These are phyloP conservation scores for Protophormia terraenovae DNA, from an alignment of 2,888 invertebrate species.

Conservation along the genomic window DNA sequence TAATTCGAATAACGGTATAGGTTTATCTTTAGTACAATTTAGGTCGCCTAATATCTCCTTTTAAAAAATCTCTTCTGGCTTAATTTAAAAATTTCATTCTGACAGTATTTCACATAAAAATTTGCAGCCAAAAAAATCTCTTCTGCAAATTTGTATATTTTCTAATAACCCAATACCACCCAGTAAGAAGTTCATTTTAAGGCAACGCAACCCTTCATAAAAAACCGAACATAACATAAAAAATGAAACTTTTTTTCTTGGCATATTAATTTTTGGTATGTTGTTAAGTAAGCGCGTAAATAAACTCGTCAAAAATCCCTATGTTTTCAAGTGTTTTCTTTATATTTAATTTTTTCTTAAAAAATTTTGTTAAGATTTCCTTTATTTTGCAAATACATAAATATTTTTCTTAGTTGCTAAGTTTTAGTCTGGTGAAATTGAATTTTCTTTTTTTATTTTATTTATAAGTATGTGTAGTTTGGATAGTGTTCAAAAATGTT, in stretches of 20 bases:
- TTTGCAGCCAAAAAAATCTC: not conserved
- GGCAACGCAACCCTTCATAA: not conserved
- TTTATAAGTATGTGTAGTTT: constrained; percentile 1
- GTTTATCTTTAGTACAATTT: too few relatives aligned
- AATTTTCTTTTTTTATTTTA: not conserved
- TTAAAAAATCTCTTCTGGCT: too few relatives aligned
- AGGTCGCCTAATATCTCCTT: too few relatives aligned
- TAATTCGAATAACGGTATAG: too few relatives aligned
- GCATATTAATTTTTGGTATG: not conserved
- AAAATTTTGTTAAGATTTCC: constrained; percentile 7
- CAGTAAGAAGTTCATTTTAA: not conserved
- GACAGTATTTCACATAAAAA: not conserved
- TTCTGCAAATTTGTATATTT: not conserved
- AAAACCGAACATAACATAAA: not conserved
- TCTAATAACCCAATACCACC: not conserved
- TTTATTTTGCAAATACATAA: too few relatives aligned
- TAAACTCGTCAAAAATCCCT: constrained; percentile 35
- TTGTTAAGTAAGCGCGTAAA: constrained; percentile 34
- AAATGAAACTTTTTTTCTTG: not conserved
- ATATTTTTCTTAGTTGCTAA: not conserved
- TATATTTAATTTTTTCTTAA: not conserved
- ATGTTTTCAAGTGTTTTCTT: constrained; percentile 31
- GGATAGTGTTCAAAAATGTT: constrained; percentile 41
- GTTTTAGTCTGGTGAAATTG: not conserved
- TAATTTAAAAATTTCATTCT: not conserved